Evolutionary conservation across 2,888 invertebrate species (phyloP).

Genomic region (Gandaritis pyraliata): DNA sequence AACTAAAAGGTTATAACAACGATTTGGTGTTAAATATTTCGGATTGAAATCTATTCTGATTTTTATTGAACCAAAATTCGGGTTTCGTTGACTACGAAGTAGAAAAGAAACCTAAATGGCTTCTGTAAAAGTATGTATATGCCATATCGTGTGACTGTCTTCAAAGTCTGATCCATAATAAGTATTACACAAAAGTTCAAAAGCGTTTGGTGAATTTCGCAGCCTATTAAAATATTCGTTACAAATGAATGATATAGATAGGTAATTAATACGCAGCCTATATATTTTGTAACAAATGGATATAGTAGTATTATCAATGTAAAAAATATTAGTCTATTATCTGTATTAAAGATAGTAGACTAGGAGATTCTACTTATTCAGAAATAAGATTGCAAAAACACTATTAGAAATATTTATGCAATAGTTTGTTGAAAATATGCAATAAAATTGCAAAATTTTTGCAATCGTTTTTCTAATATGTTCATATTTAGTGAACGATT

Average conservation of each 20-base stretch:
- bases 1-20: slow-evolving; percentile 35
- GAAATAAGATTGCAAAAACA: no score
- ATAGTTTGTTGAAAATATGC: neutral
- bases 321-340: no score
- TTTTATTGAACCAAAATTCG: neutral
- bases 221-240: neutral
- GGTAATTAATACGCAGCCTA: no score
- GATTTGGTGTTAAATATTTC: slow-evolving; percentile 48
- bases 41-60: slow-evolving; percentile 40
- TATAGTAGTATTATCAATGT: no score
- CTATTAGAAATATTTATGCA: no score
- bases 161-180: slow-evolving; percentile 37
- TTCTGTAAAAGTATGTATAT: slow-evolving; percentile 25
- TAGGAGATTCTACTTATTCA: no score
- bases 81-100: neutral
- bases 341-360: no score
- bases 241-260: no score
- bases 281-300: no score
- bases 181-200: slow-evolving; percentile 25
- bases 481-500: neutral
- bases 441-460: neutral
- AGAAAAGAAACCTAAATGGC: neutral
- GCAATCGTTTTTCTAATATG: neutral
- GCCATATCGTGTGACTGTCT: slow-evolving; percentile 36
- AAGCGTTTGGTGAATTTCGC: neutral